phyloP scores from a whole-genome alignment of 2,797 vertebrate genomes.

The Vultur gryphus region DNA sequence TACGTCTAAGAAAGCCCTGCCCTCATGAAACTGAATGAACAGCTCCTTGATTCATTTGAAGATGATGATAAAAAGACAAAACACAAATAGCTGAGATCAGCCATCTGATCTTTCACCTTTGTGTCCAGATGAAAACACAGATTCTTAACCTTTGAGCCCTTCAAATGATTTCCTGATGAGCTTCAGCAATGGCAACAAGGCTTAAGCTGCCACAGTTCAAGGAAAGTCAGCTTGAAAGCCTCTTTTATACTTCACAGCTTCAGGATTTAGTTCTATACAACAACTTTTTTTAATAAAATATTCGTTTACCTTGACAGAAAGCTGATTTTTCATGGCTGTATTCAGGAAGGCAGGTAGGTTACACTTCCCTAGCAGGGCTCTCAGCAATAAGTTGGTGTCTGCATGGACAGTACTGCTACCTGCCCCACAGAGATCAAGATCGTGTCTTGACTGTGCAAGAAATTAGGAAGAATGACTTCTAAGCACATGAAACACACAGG shows the following conservation, averaged over 20 bases:
- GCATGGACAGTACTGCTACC: background rate
- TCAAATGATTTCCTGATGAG: background rate
- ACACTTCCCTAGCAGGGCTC: background rate
- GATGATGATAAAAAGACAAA: slow-evolving; percentile 6
- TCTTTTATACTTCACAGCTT: slow-evolving; percentile 25
- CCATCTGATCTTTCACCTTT: slow-evolving; percentile 19
- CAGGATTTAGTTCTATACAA: background rate
- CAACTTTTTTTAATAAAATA: background rate
- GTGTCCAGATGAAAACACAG: background rate
- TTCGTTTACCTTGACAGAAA: background rate
- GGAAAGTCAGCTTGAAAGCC: slow-evolving; percentile 11
- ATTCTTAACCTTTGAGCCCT: slow-evolving; percentile 32
- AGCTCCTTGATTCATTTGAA: slow-evolving; percentile 1
- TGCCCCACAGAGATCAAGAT: background rate
- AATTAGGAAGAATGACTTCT: background rate
- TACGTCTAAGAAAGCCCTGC: background rate
- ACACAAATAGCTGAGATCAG: background rate
- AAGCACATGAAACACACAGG: background rate
- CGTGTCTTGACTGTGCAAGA: background rate
- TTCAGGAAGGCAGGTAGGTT: background rate
- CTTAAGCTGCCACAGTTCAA: slow-evolving; percentile 33
- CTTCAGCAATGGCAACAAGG: background rate
- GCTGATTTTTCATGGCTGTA: background rate
- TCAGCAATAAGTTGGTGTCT: background rate
- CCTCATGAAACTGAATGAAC: background rate